Percentiles rank a stretch among this genome's conserved stretches.
Conservation (phyloP, 2,113 vertebrate genomes). For the Delphinus delphis region DNA sequence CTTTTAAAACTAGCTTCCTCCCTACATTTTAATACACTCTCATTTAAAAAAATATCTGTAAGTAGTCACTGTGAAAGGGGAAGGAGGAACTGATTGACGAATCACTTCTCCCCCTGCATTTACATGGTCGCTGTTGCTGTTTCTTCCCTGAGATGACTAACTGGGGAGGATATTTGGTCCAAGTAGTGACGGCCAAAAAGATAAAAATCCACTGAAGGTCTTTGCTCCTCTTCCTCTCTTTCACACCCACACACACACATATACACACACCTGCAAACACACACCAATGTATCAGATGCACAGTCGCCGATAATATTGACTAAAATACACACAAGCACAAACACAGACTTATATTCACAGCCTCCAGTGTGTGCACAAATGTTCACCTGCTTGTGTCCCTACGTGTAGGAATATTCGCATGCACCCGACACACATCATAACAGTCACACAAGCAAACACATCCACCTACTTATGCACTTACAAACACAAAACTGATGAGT, state of each 20-base stretch:
- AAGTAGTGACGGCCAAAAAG: not conserved
- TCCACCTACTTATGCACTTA: not conserved
- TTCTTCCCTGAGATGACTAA: not conserved
- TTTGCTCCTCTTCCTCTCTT: not conserved
- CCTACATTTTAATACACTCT: slow-evolving; percentile 19
- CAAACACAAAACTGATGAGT: not conserved
- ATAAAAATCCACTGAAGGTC: not conserved
- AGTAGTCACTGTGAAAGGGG: not conserved
- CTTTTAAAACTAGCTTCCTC: not conserved
- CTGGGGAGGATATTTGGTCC: not conserved
- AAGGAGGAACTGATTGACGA: not conserved
- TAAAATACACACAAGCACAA: not conserved
- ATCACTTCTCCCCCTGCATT: not conserved
- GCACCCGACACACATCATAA: not conserved
- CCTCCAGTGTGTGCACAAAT: not conserved
- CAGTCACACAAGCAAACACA: not conserved
- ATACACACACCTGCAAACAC: not conserved
- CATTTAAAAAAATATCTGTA: slow-evolving; percentile 18
- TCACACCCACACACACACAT: not conserved
- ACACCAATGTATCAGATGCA: not conserved
- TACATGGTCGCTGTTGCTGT: not conserved
- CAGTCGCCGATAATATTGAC: not conserved
- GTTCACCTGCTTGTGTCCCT: not conserved
- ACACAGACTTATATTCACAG: not conserved
- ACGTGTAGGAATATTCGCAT: too few species aligned